These are phyloP conservation scores for Crypturellus tataupa DNA, from an alignment of 2,797 vertebrate genomes.

Conservation along the genomic window DNA sequence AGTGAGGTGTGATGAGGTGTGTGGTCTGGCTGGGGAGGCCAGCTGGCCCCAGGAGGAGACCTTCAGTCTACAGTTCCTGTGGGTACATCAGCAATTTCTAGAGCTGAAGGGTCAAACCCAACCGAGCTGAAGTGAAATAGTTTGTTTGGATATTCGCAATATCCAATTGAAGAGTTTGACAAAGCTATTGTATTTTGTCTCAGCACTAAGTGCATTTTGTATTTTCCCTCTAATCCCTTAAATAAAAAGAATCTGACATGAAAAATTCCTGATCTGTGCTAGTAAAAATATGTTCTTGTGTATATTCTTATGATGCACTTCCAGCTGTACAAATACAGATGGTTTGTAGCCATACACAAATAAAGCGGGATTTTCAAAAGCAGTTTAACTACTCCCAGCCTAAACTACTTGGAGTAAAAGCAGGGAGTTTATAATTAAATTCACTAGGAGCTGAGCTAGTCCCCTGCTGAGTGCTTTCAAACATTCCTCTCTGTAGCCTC, in stretches of 20 bases:
- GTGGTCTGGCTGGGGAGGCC: not conserved
- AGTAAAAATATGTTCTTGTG: not conserved
- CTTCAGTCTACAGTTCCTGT: not conserved
- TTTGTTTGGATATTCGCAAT: not conserved
- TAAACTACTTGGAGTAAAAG: constrained; percentile 44
- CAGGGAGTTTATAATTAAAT: constrained; percentile 64
- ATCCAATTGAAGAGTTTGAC: not conserved
- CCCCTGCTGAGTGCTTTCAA: constrained; percentile 69
- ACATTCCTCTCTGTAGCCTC: constrained; percentile 38
- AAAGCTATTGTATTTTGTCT: not conserved
- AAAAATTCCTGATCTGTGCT: not conserved
- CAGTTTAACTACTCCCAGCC: constrained; percentile 53
- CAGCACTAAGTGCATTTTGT: not conserved
- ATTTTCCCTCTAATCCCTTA: not conserved
- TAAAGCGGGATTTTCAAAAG: constrained; percentile 66
- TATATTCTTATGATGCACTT: constrained; percentile 18
- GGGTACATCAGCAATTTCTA: not conserved
- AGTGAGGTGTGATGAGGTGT: not conserved
- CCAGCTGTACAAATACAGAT: constrained; percentile 39
- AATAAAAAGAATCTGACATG: not conserved
- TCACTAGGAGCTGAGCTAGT: constrained; percentile 44
- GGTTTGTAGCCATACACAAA: constrained; percentile 43
- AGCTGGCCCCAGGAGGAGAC: fast-evolving
- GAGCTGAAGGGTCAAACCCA: not conserved
- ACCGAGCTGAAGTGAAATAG: not conserved